These are phyloP conservation scores for Brachycybe producta DNA, from an alignment of 2,888 invertebrate genomes.

Conservation along the genomic window DNA sequence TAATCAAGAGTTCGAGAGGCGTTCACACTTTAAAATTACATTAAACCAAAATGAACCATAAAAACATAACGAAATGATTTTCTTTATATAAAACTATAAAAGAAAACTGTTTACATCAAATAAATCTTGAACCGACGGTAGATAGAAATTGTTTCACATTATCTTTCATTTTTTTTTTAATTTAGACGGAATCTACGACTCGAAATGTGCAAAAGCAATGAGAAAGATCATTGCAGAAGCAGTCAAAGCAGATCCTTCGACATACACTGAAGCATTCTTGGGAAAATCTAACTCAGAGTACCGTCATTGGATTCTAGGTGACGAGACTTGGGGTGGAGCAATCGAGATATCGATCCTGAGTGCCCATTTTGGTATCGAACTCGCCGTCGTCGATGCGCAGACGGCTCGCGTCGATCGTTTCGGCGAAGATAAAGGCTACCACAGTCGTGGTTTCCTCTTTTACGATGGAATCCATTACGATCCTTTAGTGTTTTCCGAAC, in stretches of 20 bases:
- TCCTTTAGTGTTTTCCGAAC: conserved; percentile 67
- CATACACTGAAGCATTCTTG: conserved; percentile 72
- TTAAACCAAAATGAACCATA: too few species aligned
- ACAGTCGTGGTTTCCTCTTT: conserved; percentile 67
- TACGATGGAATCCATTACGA: conserved; percentile 97
- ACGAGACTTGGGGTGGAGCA: conserved; percentile 89
- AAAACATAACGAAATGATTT: too few species aligned
- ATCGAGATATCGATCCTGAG: conserved; percentile 82
- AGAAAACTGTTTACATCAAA: too few species aligned
- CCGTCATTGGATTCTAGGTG: conserved; percentile 75
- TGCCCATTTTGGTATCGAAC: conserved; percentile 74
- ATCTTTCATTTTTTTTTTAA: neutral
- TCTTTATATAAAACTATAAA: too few species aligned
- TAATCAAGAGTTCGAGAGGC: too few species aligned
- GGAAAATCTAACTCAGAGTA: conserved; percentile 73
- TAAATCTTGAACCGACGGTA: neutral
- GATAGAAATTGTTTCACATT: neutral
- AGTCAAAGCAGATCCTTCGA: conserved; percentile 58
- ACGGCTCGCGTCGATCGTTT: conserved; percentile 81
- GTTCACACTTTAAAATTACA: too few species aligned
- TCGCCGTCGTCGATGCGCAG: conserved; percentile 83
- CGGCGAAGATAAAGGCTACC: conserved; percentile 80
- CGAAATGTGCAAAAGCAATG: conserved; percentile 58
- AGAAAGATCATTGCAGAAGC: conserved; percentile 74
- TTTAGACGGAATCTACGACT: conserved; percentile 48